Conservation (phyloP, 92 coral and sea anemone genomes). For the Muricea muricata region DNA sequence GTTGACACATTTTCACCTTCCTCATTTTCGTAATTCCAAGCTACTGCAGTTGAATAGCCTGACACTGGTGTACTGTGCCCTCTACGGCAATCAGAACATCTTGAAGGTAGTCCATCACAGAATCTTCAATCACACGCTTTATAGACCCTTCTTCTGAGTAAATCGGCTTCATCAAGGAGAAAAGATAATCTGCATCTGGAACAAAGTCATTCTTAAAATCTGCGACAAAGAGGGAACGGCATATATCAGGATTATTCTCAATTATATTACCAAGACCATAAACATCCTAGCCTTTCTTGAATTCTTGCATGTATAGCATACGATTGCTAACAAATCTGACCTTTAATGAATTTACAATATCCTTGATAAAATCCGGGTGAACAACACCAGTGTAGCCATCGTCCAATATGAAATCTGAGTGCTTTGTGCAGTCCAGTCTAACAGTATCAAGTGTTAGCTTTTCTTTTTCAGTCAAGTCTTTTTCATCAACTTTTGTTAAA, state of each 20-base stretch:
- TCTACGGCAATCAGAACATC: too few relatives aligned
- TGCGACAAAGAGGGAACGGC: too few relatives aligned
- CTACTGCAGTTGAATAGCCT: too few relatives aligned
- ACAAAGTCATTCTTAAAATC: too few relatives aligned
- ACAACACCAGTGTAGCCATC: conserved; percentile 6
- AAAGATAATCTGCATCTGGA: too few relatives aligned
- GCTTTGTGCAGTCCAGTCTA: not conserved
- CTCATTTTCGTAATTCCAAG: too few relatives aligned
- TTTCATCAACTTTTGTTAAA: conserved; percentile 56
- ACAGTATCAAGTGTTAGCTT: not conserved
- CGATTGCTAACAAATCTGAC: conserved; percentile 13
- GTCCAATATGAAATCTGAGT: not conserved
- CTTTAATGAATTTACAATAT: conserved; percentile 16
- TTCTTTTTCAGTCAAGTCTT: conserved; percentile 18
- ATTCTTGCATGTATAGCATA: conserved; percentile 52
- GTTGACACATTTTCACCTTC: too few relatives aligned
- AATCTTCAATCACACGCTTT: too few relatives aligned
- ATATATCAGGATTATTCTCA: not conserved
- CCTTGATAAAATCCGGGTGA: not conserved
- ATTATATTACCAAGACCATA: conserved; percentile 57
- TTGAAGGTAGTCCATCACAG: too few relatives aligned
- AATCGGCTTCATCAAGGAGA: too few relatives aligned
- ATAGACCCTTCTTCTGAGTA: too few relatives aligned
- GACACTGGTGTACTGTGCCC: too few relatives aligned
- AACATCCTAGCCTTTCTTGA: conserved; percentile 49